Percentiles rank a stretch among this genome's conserved stretches.
Conservation (phyloP, 2,888 invertebrate species). For the Nephrotoma guestfalica region DNA sequence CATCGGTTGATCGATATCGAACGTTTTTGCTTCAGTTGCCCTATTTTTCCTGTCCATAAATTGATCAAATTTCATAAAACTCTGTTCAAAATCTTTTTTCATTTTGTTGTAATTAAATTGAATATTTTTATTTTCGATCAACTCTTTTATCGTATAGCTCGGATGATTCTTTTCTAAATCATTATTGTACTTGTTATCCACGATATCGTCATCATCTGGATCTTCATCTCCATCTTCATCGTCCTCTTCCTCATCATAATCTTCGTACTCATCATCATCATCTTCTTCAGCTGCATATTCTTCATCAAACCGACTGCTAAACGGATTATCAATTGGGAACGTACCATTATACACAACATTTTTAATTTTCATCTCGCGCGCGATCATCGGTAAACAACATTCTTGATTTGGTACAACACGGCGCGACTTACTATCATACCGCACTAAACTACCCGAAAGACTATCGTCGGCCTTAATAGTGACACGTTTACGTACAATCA, state of each 20-base stretch:
- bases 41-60: conserved; percentile 21
- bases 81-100: conserved; percentile 29
- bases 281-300: conserved; percentile 6
- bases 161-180: conserved; percentile 1
- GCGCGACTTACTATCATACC: not conserved
- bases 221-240: conserved; percentile 12
- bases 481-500: not conserved
- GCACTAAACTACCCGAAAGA: not conserved
- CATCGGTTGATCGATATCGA: conserved; percentile 40
- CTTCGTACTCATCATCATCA: conserved; percentile 16
- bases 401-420: not conserved
- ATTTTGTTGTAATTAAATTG: conserved; percentile 29
- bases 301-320: conserved; percentile 17
- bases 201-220: conserved; percentile 12
- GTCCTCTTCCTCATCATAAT: conserved; percentile 16
- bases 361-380: conserved; percentile 13
- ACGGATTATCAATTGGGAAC: conserved; percentile 68
- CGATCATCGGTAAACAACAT: not conserved
- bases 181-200: not conserved
- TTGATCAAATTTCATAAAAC: conserved; percentile 26
- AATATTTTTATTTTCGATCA: conserved; percentile 27
- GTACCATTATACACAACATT: conserved; percentile 67
- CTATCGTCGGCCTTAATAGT: not conserved
- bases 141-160: conserved; percentile 30
- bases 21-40: conserved; percentile 25